Conservation (phyloP, 2,888 invertebrate genomes). For the Rhimphoctona megacephalus region DNA sequence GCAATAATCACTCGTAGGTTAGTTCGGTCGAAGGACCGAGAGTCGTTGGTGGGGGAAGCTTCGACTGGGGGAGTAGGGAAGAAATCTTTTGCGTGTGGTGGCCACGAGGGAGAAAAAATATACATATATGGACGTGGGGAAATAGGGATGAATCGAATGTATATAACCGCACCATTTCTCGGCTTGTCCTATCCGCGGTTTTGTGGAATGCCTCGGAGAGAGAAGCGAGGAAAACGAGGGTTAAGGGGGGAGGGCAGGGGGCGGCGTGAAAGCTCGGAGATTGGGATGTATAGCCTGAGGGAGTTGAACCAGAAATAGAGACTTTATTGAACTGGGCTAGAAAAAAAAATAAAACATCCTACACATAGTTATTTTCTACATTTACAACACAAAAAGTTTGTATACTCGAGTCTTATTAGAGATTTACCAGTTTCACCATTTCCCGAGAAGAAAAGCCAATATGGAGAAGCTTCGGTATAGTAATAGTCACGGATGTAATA, state of each 20-base stretch:
- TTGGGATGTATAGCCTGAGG: constrained; percentile 51
- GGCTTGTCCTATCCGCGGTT: constrained; percentile 64
- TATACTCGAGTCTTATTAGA: constrained; percentile 12
- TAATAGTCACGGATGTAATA: neutral
- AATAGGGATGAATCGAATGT: constrained; percentile 31
- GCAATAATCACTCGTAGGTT: constrained; percentile 78
- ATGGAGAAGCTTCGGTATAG: neutral
- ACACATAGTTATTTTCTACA: neutral
- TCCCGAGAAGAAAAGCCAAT: constrained; percentile 13
- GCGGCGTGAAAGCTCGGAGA: constrained; percentile 49
- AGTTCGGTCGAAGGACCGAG: constrained; percentile 60
- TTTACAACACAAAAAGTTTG: constrained; percentile 7
- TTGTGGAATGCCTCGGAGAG: constrained; percentile 56
- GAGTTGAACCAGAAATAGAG: constrained; percentile 52
- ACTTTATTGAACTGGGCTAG: constrained; percentile 34
- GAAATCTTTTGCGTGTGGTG: constrained; percentile 39
- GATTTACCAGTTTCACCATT: constrained; percentile 21
- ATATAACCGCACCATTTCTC: constrained; percentile 55
- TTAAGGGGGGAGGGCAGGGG: constrained; percentile 39
- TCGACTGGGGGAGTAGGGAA: constrained; percentile 1
- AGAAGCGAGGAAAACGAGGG: constrained; percentile 40
- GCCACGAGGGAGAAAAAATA: constrained; percentile 12
- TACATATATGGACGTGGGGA: neutral
- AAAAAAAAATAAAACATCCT: constrained; percentile 4
- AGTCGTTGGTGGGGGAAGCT: constrained; percentile 16